phyloP scores from a whole-genome alignment of 2,797 vertebrate species.

The Nyctibius grandis region DNA sequence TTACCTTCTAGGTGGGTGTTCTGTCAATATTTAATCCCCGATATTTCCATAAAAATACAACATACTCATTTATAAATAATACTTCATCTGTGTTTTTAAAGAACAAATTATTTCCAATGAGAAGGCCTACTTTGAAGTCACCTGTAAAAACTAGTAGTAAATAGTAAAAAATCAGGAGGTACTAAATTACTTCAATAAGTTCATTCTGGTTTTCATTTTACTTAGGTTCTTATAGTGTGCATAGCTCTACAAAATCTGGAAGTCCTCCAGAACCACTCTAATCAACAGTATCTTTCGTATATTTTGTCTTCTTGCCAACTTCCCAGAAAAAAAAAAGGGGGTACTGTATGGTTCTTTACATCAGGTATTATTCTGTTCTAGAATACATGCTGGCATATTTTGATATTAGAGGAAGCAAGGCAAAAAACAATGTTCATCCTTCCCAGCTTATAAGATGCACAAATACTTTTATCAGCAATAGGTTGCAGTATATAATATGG shows the following conservation, averaged over 20 bases:
- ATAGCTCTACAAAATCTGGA: background rate
- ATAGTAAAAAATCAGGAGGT: background rate
- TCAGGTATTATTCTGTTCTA: accelerated
- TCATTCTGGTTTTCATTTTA: background rate
- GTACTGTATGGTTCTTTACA: background rate
- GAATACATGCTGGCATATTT: background rate
- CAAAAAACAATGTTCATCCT: background rate
- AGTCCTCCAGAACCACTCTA: background rate
- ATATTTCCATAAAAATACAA: background rate
- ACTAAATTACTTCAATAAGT: background rate
- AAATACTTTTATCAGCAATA: background rate
- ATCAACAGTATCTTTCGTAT: background rate
- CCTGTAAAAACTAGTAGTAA: background rate
- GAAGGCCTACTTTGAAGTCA: background rate
- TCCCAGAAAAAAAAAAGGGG: background rate
- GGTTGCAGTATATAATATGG: background rate
- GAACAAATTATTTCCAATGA: background rate
- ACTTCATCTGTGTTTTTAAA: background rate
- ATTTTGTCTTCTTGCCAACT: background rate
- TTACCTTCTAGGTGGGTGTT: background rate
- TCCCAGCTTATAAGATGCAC: background rate
- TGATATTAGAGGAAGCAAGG: background rate
- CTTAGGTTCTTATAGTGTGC: background rate
- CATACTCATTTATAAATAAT: background rate
- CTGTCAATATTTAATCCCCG: background rate